Conservation (phyloP, 1,140 invertebrate species). For the Scaptomyza montana region DNA sequence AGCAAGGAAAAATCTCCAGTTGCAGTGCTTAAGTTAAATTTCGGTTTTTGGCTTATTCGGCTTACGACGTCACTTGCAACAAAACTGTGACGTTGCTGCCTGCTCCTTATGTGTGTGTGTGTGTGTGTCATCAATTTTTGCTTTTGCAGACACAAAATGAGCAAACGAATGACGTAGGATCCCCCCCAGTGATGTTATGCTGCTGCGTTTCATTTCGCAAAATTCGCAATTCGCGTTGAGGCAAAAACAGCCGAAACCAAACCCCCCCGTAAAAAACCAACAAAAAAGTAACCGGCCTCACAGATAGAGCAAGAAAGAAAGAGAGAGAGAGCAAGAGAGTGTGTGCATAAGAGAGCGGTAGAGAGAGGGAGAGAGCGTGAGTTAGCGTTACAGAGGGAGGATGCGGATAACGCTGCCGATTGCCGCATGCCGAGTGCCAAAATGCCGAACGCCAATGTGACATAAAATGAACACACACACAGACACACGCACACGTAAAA, state of each 20-base stretch:
- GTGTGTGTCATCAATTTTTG: constrained; percentile 28
- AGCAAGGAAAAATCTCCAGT: constrained; percentile 21
- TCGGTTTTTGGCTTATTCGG: constrained; percentile 19
- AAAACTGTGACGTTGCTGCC: constrained; percentile 43
- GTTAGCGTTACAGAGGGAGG: constrained; percentile 9
- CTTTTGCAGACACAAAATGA: constrained; percentile 43
- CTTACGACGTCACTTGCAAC: constrained; percentile 31
- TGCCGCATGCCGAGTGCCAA: constrained; percentile 3
- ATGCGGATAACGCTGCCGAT: constrained; percentile 16
- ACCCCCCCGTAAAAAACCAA: constrained; percentile 1
- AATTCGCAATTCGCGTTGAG: constrained; percentile 30
- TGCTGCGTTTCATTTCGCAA: constrained; percentile 30
- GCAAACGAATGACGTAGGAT: constrained; percentile 49
- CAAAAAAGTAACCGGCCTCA: constrained; percentile 37
- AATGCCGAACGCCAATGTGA: background rate
- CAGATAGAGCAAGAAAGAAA: constrained; percentile 1
- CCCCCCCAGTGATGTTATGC: constrained; percentile 27
- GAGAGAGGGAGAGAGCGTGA: background rate
- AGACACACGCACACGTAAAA: constrained; percentile 37
- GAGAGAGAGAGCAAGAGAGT: background rate
- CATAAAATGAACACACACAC: no score
- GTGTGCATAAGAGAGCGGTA: background rate
- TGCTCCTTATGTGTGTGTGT: background rate
- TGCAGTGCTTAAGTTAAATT: constrained; percentile 27
- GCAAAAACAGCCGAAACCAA: constrained; percentile 38